Evolutionary conservation across 2,888 invertebrate genomes (phyloP).

Genomic region (Apamea monoglypha): DNA sequence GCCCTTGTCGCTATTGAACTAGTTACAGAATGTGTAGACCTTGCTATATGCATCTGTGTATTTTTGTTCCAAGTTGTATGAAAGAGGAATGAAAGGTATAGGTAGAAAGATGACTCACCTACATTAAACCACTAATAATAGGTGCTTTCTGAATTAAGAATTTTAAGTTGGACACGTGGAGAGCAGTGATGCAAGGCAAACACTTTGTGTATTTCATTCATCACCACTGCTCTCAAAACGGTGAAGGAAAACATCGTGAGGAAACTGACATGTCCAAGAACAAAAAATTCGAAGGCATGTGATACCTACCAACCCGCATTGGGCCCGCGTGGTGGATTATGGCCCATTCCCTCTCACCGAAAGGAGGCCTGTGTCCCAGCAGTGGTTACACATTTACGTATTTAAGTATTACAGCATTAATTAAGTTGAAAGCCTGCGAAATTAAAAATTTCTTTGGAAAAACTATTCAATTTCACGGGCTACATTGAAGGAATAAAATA

Average conservation of each 20-base stretch:
- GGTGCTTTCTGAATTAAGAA: background rate
- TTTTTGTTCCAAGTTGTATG: conserved; percentile 14
- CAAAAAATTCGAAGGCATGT: too few species aligned
- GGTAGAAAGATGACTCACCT: background rate
- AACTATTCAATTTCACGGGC: background rate
- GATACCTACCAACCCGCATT: too few species aligned
- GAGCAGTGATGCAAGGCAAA: too few species aligned
- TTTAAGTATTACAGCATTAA: background rate
- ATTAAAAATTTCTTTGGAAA: background rate
- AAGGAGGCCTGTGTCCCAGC: too few species aligned
- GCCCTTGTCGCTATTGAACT: conserved; percentile 36
- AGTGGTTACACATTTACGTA: too few species aligned
- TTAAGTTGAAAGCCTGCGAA: background rate
- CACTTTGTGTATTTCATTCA: too few species aligned
- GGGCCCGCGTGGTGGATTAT: too few species aligned
- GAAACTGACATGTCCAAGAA: too few species aligned
- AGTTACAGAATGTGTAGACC: conserved; percentile 21
- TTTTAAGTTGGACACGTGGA: background rate
- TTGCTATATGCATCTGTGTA: conserved; percentile 3
- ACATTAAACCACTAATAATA: too few species aligned
- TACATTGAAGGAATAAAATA: background rate
- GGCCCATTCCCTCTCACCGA: too few species aligned
- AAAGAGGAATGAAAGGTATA: background rate
- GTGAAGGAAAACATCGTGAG: too few species aligned
- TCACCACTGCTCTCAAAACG: too few species aligned